Evolutionary conservation across 2,797 vertebrate genomes (phyloP).

Genomic region (Anisognathus igniventris): DNA sequence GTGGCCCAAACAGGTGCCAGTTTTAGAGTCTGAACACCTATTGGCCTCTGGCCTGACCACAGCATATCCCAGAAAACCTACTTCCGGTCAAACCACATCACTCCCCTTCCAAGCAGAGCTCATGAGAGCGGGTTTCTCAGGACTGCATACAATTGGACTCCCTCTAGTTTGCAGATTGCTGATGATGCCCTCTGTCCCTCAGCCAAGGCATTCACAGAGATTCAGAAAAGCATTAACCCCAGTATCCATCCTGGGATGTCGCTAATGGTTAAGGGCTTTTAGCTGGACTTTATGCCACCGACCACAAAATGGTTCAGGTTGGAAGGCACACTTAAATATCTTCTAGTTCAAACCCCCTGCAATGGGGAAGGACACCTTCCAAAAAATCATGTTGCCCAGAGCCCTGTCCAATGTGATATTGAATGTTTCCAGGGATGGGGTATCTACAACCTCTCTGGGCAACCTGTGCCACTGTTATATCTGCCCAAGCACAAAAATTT

Average conservation of each 20-base stretch:
- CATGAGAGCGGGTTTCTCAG: background rate
- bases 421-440: background rate
- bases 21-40: too few species aligned
- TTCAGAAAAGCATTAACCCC: background rate
- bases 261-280: background rate
- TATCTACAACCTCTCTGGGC: background rate
- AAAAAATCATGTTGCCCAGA: background rate
- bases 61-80: too few species aligned
- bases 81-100: too few species aligned
- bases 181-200: background rate
- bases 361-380: background rate
- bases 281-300: background rate
- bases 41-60: too few species aligned
- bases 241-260: background rate
- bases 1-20: too few species aligned
- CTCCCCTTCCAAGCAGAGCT: background rate
- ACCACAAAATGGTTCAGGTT: accelerated
- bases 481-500: accelerated
- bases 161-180: background rate
- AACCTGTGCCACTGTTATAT: background rate
- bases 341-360: background rate
- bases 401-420: background rate
- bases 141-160: background rate
- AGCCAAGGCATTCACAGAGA: background rate
- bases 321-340: background rate